These are phyloP conservation scores for Corythornis cristatus DNA, from an alignment of 2,113 vertebrate genomes.

Conservation along the genomic window DNA sequence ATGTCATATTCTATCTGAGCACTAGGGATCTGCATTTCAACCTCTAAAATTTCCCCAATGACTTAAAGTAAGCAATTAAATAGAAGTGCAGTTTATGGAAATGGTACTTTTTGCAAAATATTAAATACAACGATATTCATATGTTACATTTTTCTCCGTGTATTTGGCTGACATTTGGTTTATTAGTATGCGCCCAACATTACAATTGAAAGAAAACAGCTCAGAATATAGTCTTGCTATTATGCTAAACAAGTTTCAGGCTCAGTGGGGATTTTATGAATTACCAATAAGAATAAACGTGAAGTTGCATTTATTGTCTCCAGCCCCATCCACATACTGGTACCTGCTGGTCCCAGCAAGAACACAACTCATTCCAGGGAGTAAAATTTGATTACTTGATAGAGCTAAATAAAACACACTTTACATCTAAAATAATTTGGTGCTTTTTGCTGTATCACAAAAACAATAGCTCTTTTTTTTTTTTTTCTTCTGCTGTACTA, in stretches of 20 bases:
- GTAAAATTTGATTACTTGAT: slow-evolving; percentile 75
- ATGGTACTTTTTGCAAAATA: slow-evolving; percentile 80
- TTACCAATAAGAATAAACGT: slow-evolving; percentile 90
- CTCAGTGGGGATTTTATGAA: slow-evolving; percentile 87
- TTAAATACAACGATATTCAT: slow-evolving; percentile 81
- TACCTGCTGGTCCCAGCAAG: slow-evolving; percentile 79
- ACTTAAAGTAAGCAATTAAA: slow-evolving; percentile 84
- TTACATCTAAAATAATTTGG: slow-evolving; percentile 68
- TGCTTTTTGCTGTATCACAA: slow-evolving; percentile 53
- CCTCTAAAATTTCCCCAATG: slow-evolving; percentile 82
- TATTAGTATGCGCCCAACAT: slow-evolving; percentile 93
- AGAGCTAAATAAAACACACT: slow-evolving; percentile 75
- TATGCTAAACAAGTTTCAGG: slow-evolving; percentile 86
- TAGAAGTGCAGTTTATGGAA: slow-evolving; percentile 79
- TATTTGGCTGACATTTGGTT: slow-evolving; percentile 85
- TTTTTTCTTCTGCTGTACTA: background rate
- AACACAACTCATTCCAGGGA: slow-evolving; percentile 71
- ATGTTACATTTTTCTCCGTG: slow-evolving; percentile 75
- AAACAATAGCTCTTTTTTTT: slow-evolving; percentile 2
- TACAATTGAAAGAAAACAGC: slow-evolving; percentile 86
- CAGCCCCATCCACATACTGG: slow-evolving; percentile 69
- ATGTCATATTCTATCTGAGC: slow-evolving; percentile 75
- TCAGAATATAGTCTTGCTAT: slow-evolving; percentile 90
- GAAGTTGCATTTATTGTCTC: slow-evolving; percentile 91
- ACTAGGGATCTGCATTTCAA: slow-evolving; percentile 77